These are phyloP conservation scores for Myrmecophaga tridactyla DNA, from an alignment of 2,113 vertebrate genomes.

Conservation along the genomic window DNA sequence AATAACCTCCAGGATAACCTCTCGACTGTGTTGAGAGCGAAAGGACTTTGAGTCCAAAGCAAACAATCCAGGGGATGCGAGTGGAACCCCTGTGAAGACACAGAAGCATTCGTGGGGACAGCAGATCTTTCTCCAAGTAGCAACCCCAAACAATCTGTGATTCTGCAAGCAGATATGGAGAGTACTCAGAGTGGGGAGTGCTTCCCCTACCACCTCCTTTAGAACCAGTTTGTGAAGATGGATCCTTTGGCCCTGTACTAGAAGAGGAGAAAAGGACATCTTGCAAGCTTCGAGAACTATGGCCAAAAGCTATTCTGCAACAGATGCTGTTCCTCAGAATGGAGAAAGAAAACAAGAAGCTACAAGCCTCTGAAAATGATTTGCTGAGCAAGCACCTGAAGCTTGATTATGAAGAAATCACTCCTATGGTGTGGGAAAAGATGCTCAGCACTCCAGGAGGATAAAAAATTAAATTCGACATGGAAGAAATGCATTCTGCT, in stretches of 20 bases:
- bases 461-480: too few species aligned
- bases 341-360: too few species aligned
- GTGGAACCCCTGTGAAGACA: constrained; percentile 85
- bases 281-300: constrained; percentile 52
- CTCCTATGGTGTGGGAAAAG: too few species aligned
- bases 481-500: too few species aligned
- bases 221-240: constrained; percentile 83
- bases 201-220: constrained; percentile 81
- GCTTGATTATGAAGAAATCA: too few species aligned
- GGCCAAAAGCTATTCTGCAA: too few species aligned
- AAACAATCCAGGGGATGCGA: constrained; percentile 67
- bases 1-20: too few species aligned
- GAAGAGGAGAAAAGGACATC: constrained; percentile 88
- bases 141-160: constrained; percentile 95
- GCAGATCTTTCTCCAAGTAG: constrained; percentile 97
- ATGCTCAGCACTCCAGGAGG: too few species aligned
- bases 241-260: constrained; percentile 83
- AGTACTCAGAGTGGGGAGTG: constrained; percentile 89
- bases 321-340: too few species aligned
- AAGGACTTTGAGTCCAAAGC: constrained; percentile 88
- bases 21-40: too few species aligned
- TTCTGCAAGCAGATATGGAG: constrained; percentile 88
- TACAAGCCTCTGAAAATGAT: too few species aligned
- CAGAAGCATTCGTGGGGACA: constrained; percentile 97
- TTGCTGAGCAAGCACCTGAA: too few species aligned